These are phyloP conservation scores for Druceiella hillmani DNA, from an alignment of 2,888 invertebrate species.

Conservation along the genomic window DNA sequence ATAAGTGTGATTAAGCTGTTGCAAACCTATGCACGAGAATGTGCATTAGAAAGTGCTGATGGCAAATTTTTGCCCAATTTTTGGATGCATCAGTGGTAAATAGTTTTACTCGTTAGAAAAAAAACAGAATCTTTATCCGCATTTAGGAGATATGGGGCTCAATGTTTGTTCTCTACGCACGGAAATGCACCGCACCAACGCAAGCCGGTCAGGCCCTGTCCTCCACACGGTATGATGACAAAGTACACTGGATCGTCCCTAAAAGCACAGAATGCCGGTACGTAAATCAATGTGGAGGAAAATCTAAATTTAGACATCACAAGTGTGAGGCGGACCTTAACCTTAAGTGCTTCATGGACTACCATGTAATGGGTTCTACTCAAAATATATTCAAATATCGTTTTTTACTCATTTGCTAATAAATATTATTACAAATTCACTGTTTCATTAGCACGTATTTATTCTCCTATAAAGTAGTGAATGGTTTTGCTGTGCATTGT, in stretches of 20 bases:
- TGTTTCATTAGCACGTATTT: slow-evolving; percentile 5
- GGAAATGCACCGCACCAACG: slow-evolving; percentile 12
- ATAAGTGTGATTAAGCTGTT: slow-evolving; percentile 13
- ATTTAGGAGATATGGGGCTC: slow-evolving; percentile 12
- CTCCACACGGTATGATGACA: slow-evolving; percentile 11
- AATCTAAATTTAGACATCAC: too few species aligned
- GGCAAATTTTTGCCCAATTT: slow-evolving; percentile 12
- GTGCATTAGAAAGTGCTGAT: slow-evolving; percentile 12
- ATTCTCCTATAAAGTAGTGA: slow-evolving; percentile 4
- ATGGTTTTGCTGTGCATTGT: slow-evolving; percentile 12
- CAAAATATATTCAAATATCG: too few species aligned
- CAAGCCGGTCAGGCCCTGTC: slow-evolving; percentile 10
- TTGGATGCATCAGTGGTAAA: slow-evolving; percentile 16
- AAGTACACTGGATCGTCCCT: slow-evolving; percentile 10
- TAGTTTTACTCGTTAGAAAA: slow-evolving; percentile 10
- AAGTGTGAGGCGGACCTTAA: too few species aligned
- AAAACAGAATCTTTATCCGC: slow-evolving; percentile 13
- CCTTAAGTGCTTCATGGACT: too few species aligned
- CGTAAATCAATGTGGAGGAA: slow-evolving; percentile 12
- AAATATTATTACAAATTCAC: slow-evolving; percentile 5
- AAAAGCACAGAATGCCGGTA: slow-evolving; percentile 12
- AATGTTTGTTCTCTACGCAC: slow-evolving; percentile 12
- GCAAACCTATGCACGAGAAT: slow-evolving; percentile 14
- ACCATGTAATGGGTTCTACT: too few species aligned
- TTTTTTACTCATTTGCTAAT: slow-evolving; percentile 6